phyloP scores from a whole-genome alignment of 2,797 vertebrate species.

The Sebastes trivittatus region DNA sequence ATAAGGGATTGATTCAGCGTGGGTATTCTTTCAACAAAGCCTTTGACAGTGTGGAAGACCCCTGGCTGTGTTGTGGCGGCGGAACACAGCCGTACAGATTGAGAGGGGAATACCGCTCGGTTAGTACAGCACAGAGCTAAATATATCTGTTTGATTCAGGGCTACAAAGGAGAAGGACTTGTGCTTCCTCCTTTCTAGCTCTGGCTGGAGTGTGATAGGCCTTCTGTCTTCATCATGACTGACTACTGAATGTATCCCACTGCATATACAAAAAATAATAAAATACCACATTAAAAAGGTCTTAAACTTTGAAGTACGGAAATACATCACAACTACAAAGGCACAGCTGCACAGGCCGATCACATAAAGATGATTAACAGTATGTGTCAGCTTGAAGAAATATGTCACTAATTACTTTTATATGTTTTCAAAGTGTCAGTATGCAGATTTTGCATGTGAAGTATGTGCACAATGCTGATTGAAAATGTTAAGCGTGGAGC shows the following conservation, averaged over 20 bases:
- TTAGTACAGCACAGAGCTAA: conserved; percentile 43
- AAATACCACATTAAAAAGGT: conserved; percentile 27
- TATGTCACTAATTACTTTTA: conserved; percentile 29
- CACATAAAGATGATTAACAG: conserved; percentile 25
- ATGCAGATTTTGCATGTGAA: not conserved
- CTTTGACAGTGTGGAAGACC: conserved; percentile 73
- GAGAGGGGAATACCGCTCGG: conserved; percentile 62
- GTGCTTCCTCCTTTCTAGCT: conserved; percentile 10
- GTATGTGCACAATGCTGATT: not conserved
- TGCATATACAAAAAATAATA: not conserved
- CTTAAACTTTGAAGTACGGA: conserved; percentile 20
- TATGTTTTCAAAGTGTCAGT: conserved; percentile 23
- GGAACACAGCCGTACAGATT: conserved; percentile 56
- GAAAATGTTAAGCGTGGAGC: not conserved
- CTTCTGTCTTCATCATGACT: conserved; percentile 14
- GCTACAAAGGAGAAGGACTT: conserved; percentile 34
- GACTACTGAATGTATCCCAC: not conserved
- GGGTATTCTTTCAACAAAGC: conserved; percentile 67
- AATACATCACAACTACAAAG: conserved; percentile 31
- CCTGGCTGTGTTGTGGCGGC: conserved; percentile 43
- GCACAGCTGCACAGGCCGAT: conserved; percentile 16
- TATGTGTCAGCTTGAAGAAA: conserved; percentile 22
- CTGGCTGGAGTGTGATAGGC: not conserved
- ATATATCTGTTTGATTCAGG: conserved; percentile 60
- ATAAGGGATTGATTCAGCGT: conserved; percentile 72